phyloP scores from a whole-genome alignment of 2,888 invertebrate species.

The Caprella mutica region DNA sequence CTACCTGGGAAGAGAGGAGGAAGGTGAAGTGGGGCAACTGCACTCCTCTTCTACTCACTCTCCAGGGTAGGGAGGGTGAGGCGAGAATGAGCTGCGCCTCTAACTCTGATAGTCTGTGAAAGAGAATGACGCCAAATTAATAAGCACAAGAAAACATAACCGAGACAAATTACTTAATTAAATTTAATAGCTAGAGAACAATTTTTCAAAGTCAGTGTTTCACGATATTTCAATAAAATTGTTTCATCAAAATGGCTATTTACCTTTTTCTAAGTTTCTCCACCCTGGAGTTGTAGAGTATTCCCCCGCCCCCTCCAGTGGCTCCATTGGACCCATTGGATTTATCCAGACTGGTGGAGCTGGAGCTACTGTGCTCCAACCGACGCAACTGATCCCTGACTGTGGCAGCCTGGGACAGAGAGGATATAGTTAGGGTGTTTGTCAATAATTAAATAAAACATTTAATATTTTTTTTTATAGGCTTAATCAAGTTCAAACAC shows the following conservation, averaged over 20 bases:
- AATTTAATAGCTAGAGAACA: too few species aligned
- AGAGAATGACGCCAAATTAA: conserved; percentile 16
- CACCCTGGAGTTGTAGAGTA: conserved; percentile 6
- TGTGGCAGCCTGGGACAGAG: conserved; percentile 60
- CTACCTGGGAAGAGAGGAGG: conserved; percentile 83
- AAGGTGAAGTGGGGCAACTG: conserved; percentile 53
- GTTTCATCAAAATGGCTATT: too few species aligned
- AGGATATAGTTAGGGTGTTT: too few species aligned
- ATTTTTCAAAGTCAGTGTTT: too few species aligned
- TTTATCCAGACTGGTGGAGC: too few species aligned
- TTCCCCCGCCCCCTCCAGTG: conserved; percentile 4
- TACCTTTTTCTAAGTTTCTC: background rate
- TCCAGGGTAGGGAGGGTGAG: conserved; percentile 75
- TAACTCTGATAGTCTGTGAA: conserved; percentile 77
- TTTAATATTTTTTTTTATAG: too few species aligned
- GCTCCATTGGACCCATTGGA: too few species aligned
- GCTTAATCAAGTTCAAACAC: too few species aligned
- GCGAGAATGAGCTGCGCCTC: conserved; percentile 81
- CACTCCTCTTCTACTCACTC: conserved; percentile 52
- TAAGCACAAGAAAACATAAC: conserved; percentile 8
- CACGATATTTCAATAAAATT: too few species aligned
- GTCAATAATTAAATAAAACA: too few species aligned
- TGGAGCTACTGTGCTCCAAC: too few species aligned
- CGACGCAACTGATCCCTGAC: conserved; percentile 71
- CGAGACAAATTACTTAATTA: too few species aligned